Percentiles rank a stretch among this genome's conserved stretches.
These are phyloP conservation scores for Sebastes miniatus DNA, from an alignment of 2,797 vertebrate genomes.

Conservation along the genomic window DNA sequence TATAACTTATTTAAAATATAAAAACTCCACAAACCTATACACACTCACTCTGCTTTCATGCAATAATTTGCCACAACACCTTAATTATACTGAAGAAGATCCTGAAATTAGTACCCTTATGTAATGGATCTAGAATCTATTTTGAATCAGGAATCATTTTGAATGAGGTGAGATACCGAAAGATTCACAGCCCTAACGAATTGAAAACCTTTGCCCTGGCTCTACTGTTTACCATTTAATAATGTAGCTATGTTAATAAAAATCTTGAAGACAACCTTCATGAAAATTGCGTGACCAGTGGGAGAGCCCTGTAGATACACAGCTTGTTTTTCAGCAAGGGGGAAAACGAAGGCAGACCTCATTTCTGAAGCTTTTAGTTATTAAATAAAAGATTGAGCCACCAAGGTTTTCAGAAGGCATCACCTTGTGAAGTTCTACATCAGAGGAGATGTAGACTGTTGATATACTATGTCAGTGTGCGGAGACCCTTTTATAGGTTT, in stretches of 20 bases:
- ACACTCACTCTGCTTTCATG: neutral
- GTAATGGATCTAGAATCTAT: neutral
- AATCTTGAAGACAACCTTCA: neutral
- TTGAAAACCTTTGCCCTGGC: neutral
- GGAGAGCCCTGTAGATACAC: neutral
- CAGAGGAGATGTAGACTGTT: slow-evolving; percentile 7
- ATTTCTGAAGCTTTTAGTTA: slow-evolving; percentile 13
- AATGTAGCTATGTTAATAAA: slow-evolving; percentile 11
- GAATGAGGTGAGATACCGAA: neutral
- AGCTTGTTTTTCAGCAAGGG: slow-evolving; percentile 7
- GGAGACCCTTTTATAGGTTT: slow-evolving; percentile 18
- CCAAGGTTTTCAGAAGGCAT: neutral
- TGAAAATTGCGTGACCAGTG: slow-evolving; percentile 3
- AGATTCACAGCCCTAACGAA: neutral
- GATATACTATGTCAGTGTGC: neutral
- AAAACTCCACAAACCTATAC: neutral
- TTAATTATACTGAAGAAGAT: neutral
- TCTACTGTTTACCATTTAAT: neutral
- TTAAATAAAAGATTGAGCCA: slow-evolving; percentile 33
- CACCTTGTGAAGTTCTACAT: slow-evolving; percentile 32
- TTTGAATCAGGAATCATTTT: neutral
- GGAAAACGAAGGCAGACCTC: neutral
- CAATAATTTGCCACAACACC: neutral
- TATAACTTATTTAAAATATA: too few relatives aligned
- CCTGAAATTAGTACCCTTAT: too few relatives aligned